Conservation (phyloP, 2,888 invertebrate genomes). For the Drosophila emarginata region DNA sequence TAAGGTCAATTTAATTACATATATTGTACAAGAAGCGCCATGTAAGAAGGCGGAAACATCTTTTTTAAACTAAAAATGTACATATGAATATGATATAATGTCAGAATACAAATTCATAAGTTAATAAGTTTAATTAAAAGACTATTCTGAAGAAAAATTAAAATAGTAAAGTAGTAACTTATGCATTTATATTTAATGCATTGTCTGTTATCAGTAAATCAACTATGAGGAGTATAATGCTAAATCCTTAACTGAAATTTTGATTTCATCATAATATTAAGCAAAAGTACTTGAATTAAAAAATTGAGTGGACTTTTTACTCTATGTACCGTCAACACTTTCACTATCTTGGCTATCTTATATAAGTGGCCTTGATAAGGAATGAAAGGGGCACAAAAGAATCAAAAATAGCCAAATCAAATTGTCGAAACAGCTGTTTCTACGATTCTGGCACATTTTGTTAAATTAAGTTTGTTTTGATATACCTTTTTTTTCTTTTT, state of each 20-base stretch:
- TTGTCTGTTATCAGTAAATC: no score
- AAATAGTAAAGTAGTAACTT: no score
- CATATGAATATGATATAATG: no score
- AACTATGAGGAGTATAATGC: no score
- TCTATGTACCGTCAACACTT: constrained; percentile 17
- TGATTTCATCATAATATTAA: neutral
- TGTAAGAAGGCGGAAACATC: neutral
- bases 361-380: constrained; percentile 41
- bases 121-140: no score
- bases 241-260: no score
- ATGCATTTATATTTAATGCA: no score
- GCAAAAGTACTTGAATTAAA: constrained; percentile 21
- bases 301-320: neutral
- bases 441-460: neutral
- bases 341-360: constrained; percentile 26
- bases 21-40: neutral
- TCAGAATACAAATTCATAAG: no score
- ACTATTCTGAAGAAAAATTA: no score
- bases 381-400: constrained; percentile 35
- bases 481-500: constrained; percentile 17
- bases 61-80: no score
- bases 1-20: constrained; percentile 20
- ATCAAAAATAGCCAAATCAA: constrained; percentile 16
- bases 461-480: constrained; percentile 20
- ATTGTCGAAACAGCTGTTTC: constrained; percentile 31